These are phyloP conservation scores for Piscicola geometra DNA, from an alignment of 2,888 invertebrate species.

Conservation along the genomic window DNA sequence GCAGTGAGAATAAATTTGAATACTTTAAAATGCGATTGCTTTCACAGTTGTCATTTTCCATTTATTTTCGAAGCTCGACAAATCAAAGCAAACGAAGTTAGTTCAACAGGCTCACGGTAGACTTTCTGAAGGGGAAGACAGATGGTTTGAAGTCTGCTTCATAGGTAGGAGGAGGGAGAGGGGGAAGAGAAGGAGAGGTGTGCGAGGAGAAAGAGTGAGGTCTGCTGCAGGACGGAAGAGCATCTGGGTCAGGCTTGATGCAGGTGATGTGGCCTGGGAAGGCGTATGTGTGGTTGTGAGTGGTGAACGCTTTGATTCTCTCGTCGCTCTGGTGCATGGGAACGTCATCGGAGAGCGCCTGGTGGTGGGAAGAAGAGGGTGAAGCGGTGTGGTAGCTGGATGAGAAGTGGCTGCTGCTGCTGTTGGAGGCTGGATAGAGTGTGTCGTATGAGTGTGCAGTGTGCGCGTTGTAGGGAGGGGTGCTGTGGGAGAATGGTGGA, in stretches of 20 bases:
- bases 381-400: neutral
- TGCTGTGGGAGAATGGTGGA: too few relatives aligned
- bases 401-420: too few relatives aligned
- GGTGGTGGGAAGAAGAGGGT: neutral
- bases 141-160: neutral
- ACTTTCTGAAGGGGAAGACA: neutral
- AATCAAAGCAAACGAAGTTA: too few relatives aligned
- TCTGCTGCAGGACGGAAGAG: neutral
- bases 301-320: too few relatives aligned
- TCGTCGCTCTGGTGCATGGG: too few relatives aligned
- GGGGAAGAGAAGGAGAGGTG: neutral
- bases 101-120: neutral
- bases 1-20: too few relatives aligned
- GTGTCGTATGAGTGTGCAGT: too few relatives aligned
- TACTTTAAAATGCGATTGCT: too few relatives aligned
- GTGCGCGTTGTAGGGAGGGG: too few relatives aligned
- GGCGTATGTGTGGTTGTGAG: neutral
- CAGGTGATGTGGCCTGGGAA: neutral
- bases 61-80: too few relatives aligned
- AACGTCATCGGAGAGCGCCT: neutral
- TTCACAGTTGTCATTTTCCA: too few relatives aligned
- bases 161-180: neutral
- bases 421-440: too few relatives aligned
- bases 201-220: neutral
- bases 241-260: constrained; percentile 11